These are phyloP conservation scores for Melanaphis sacchari DNA, from an alignment of 1,140 invertebrate species.

Conservation along the genomic window DNA sequence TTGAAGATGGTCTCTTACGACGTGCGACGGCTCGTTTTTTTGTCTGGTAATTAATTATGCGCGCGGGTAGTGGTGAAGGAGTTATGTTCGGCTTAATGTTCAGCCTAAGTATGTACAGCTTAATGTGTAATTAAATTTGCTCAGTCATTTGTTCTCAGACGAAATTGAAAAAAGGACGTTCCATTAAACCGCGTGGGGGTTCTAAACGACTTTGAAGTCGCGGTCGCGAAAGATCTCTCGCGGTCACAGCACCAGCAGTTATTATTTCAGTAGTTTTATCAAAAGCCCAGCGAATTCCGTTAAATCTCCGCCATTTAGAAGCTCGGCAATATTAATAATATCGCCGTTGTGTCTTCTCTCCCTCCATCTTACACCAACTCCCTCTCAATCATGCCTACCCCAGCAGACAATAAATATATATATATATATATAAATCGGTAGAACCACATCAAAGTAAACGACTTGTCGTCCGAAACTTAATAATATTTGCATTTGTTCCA, in stretches of 20 bases:
- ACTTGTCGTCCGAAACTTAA: conserved; percentile 32
- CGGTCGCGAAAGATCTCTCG: conserved; percentile 31
- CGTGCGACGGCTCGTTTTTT: neutral
- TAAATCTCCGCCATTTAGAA: conserved; percentile 44
- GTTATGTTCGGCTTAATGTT: neutral
- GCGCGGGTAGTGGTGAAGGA: neutral
- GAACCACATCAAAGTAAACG: conserved; percentile 45
- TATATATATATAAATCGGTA: neutral
- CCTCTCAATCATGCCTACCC: neutral
- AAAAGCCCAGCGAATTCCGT: neutral
- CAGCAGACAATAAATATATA: neutral
- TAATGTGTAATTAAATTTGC: conserved; percentile 51
- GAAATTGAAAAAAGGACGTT: conserved; percentile 31
- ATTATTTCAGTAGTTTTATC: conserved; percentile 41
- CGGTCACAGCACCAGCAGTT: conserved; percentile 40
- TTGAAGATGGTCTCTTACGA: neutral
- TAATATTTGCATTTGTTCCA: conserved; percentile 29
- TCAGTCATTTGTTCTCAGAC: conserved; percentile 36
- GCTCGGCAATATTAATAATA: conserved; percentile 40
- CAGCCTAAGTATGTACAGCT: conserved; percentile 13
- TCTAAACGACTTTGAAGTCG: conserved; percentile 47
- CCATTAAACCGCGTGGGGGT: conserved; percentile 23
- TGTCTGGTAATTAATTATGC: neutral
- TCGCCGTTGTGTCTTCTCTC: neutral
- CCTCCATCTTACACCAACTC: neutral